Evolutionary conservation across 1,140 invertebrate species (phyloP).

Genomic region (Ceratosolen solmsi): DNA sequence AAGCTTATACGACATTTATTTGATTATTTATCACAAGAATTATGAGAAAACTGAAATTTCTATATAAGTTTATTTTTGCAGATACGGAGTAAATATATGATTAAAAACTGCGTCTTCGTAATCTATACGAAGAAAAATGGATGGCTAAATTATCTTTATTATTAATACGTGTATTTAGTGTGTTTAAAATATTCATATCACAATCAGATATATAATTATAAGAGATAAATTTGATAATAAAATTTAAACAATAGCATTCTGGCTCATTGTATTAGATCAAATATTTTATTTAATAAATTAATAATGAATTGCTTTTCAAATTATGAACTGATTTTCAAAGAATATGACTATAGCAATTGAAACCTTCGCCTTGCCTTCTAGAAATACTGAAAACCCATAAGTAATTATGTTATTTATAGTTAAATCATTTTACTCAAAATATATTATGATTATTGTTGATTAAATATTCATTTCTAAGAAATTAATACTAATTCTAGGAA

Average conservation of each 20-base stretch:
- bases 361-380: too few species aligned
- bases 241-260: neutral
- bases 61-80: neutral
- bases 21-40: neutral
- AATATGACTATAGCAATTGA: too few species aligned
- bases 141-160: neutral
- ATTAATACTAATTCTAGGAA: too few species aligned
- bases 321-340: too few species aligned
- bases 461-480: neutral
- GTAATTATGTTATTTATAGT: too few species aligned
- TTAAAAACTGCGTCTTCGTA: neutral
- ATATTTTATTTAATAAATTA: too few species aligned
- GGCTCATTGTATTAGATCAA: too few species aligned
- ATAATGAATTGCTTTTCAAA: too few species aligned
- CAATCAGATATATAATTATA: neutral
- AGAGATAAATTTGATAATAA: neutral
- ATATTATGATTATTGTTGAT: neutral
- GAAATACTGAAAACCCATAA: too few species aligned
- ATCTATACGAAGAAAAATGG: neutral
- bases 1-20: neutral
- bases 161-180: neutral
- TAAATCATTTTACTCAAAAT: too few species aligned
- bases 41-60: neutral
- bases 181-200: neutral
- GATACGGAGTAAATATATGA: neutral